Evolutionary conservation across 92 coral and sea anemone species (phyloP).

Genomic region (Meandrina meandrites): DNA sequence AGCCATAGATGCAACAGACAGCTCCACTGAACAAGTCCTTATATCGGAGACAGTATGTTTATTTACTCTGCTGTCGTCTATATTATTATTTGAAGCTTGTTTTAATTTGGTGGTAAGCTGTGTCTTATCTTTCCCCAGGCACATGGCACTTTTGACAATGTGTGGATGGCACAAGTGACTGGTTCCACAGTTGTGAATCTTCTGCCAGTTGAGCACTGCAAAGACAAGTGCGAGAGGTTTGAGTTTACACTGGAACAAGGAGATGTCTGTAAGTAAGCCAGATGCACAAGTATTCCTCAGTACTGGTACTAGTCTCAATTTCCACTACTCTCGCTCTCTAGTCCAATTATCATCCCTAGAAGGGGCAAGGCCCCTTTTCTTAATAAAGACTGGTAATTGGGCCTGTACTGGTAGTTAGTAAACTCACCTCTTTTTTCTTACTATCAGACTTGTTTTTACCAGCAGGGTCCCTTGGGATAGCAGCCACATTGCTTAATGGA

Average conservation of each 20-base stretch:
- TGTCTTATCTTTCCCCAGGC: background rate
- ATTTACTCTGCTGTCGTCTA: background rate
- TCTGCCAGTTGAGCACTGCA: conserved; percentile 72
- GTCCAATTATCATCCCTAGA: background rate
- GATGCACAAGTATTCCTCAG: background rate
- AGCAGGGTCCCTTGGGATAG: too few species aligned
- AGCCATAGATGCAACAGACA: conserved; percentile 43
- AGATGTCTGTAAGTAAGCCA: conserved; percentile 76
- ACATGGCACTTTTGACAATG: conserved; percentile 69
- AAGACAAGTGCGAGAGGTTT: conserved; percentile 59
- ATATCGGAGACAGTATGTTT: conserved; percentile 27
- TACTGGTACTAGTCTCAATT: background rate
- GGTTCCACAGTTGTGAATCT: conserved; percentile 61
- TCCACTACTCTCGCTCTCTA: background rate
- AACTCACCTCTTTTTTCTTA: too few species aligned
- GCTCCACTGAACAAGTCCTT: conserved; percentile 38
- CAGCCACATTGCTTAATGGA: too few species aligned
- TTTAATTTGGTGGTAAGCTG: background rate
- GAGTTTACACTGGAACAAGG: conserved; percentile 63
- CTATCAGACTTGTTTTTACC: too few species aligned
- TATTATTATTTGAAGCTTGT: background rate
- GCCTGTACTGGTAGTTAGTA: background rate
- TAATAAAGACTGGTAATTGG: background rate
- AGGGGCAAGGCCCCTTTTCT: background rate
- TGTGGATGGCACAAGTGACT: conserved; percentile 84